Percentiles rank a stretch among this genome's conserved stretches.
These are phyloP conservation scores for Macaria notata DNA, from an alignment of 2,888 invertebrate genomes.

Conservation along the genomic window DNA sequence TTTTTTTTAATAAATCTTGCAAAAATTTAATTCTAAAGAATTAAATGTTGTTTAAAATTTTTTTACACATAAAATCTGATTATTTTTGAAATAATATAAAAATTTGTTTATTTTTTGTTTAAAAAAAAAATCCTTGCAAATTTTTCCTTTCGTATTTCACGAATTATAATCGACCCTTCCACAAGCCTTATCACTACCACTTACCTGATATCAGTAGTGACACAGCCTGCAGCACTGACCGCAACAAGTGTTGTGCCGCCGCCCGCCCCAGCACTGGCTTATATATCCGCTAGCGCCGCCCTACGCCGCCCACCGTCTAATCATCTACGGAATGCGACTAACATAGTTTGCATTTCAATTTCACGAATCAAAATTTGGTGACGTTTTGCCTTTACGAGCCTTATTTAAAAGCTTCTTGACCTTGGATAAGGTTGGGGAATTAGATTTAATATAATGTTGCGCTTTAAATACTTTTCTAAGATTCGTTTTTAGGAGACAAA, in stretches of 20 bases:
- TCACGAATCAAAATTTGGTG: constrained; percentile 56
- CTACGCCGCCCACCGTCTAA: constrained; percentile 71
- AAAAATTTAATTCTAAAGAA: too few species aligned
- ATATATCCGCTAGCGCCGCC: constrained; percentile 63
- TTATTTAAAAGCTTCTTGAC: not conserved
- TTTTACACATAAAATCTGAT: too few species aligned
- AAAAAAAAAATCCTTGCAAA: too few species aligned
- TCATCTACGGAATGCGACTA: constrained; percentile 59
- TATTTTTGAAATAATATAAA: too few species aligned
- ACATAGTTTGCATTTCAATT: constrained; percentile 74
- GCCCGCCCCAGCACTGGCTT: constrained; percentile 61
- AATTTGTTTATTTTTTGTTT: too few species aligned
- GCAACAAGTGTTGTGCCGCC: constrained; percentile 78
- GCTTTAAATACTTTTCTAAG: too few species aligned
- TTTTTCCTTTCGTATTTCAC: not conserved
- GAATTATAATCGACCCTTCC: not conserved
- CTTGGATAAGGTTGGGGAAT: not conserved
- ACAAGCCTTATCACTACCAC: constrained; percentile 37
- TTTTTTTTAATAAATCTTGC: too few species aligned
- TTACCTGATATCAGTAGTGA: constrained; percentile 58
- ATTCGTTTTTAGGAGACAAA: too few species aligned
- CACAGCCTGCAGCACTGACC: constrained; percentile 41
- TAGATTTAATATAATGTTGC: not conserved
- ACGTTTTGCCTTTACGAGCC: constrained; percentile 21
- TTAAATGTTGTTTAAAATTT: too few species aligned